A percentile compares a stretch with the other conserved stretches of the same genome.
phyloP scores from a whole-genome alignment of 2,888 invertebrate species.

The Tipula helvola region DNA sequence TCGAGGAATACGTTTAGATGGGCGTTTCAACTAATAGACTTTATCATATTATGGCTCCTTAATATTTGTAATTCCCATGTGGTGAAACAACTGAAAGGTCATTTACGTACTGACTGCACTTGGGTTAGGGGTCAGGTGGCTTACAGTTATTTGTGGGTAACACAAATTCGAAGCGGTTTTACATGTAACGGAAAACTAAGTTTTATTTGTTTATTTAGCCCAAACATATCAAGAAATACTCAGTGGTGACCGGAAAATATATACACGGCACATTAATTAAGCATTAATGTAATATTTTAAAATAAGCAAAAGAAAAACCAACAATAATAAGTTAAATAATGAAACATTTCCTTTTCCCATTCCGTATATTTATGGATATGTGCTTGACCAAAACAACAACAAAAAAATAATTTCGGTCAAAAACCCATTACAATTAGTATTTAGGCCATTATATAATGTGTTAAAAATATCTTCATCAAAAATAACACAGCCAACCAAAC shows the following conservation, averaged over 20 bases:
- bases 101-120: too few relatives aligned
- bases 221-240: background rate
- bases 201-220: background rate
- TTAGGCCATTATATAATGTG: background rate
- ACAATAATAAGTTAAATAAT: background rate
- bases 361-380: background rate
- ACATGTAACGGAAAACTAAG: too few relatives aligned
- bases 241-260: background rate
- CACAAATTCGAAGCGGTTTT: too few relatives aligned
- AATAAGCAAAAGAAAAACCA: background rate
- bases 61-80: too few relatives aligned
- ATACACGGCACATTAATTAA: background rate
- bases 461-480: background rate
- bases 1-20: too few relatives aligned
- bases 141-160: too few relatives aligned
- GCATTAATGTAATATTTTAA: background rate
- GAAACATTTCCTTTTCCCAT: background rate
- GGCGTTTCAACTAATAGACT: too few relatives aligned
- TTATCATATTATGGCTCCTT: too few relatives aligned
- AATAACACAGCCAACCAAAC: background rate
- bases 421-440: conserved; percentile 1
- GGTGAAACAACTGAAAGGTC: too few relatives aligned
- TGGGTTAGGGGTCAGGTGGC: too few relatives aligned
- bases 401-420: background rate
- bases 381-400: background rate